These are phyloP conservation scores for Copidosoma floridanum DNA, from an alignment of 1,140 invertebrate genomes.

Conservation along the genomic window DNA sequence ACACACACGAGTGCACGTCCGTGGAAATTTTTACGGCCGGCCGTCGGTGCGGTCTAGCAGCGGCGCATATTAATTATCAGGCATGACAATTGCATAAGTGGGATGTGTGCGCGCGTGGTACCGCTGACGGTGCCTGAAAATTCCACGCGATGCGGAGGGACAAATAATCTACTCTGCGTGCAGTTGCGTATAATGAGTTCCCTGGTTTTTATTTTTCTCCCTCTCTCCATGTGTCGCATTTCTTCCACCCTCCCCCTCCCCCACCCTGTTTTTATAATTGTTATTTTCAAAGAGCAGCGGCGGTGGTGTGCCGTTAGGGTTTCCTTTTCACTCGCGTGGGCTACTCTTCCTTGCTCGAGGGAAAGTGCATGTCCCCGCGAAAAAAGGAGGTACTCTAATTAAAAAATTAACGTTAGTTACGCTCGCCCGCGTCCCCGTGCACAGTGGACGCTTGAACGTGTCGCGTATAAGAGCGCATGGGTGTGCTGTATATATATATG, in stretches of 20 bases:
- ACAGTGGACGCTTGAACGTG: no score
- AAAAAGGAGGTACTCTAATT: conserved; percentile 8
- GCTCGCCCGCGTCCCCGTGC: background rate
- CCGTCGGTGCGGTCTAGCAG: no score
- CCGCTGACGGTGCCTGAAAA: background rate
- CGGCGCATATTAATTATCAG: background rate
- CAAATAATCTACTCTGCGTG: background rate
- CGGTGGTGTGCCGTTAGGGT: background rate
- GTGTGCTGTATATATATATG: no score
- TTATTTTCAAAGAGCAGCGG: background rate
- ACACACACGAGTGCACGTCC: no score
- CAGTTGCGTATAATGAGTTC: background rate
- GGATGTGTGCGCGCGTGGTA: background rate
- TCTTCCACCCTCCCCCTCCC: background rate
- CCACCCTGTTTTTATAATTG: background rate
- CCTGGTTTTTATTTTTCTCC: background rate
- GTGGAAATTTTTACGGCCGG: no score
- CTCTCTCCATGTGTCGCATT: background rate
- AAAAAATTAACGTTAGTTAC: conserved; percentile 21
- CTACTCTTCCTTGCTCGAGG: background rate
- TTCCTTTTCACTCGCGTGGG: background rate
- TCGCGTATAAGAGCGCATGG: no score
- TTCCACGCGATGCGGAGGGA: background rate
- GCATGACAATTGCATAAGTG: background rate
- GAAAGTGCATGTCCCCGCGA: no score